phyloP scores from a whole-genome alignment of 2,888 invertebrate species.

The Diachrysia chrysitis region DNA sequence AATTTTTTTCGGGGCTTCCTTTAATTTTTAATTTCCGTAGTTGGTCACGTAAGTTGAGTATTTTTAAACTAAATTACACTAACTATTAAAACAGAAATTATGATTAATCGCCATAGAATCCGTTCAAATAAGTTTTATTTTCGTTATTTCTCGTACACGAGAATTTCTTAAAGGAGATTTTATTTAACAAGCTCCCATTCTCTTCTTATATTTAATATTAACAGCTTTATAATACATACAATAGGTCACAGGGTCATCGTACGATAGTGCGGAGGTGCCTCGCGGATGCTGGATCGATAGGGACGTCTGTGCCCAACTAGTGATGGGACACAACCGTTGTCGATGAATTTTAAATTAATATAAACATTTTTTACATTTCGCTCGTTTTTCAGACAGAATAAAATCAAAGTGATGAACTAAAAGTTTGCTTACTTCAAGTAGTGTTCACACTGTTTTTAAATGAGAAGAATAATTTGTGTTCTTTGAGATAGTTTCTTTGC shows the following conservation, averaged over 20 bases:
- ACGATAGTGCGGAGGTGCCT: slow-evolving; percentile 68
- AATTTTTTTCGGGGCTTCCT: too few relatives aligned
- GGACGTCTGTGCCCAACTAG: slow-evolving; percentile 78
- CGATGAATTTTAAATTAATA: slow-evolving; percentile 55
- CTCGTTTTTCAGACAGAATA: background rate
- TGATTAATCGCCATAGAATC: too few relatives aligned
- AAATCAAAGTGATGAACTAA: background rate
- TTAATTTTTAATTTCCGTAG: too few relatives aligned
- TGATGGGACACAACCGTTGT: slow-evolving; percentile 62
- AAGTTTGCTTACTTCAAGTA: background rate
- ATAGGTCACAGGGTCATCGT: slow-evolving; percentile 77
- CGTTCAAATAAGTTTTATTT: too few relatives aligned
- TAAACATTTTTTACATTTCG: background rate
- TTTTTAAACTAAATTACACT: too few relatives aligned
- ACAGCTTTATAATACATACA: slow-evolving; percentile 29
- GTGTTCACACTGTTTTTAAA: background rate
- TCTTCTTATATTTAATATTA: background rate
- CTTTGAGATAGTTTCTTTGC: background rate
- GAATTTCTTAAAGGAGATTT: too few relatives aligned
- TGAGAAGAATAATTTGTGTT: background rate
- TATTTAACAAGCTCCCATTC: too few relatives aligned
- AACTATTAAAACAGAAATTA: too few relatives aligned
- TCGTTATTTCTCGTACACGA: too few relatives aligned
- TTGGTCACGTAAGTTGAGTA: too few relatives aligned
- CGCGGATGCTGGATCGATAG: slow-evolving; percentile 85